A percentile compares a stretch with the other conserved stretches of the same genome.
Conservation (phyloP, 2,797 vertebrate genomes). For the Myioborus miniatus region DNA sequence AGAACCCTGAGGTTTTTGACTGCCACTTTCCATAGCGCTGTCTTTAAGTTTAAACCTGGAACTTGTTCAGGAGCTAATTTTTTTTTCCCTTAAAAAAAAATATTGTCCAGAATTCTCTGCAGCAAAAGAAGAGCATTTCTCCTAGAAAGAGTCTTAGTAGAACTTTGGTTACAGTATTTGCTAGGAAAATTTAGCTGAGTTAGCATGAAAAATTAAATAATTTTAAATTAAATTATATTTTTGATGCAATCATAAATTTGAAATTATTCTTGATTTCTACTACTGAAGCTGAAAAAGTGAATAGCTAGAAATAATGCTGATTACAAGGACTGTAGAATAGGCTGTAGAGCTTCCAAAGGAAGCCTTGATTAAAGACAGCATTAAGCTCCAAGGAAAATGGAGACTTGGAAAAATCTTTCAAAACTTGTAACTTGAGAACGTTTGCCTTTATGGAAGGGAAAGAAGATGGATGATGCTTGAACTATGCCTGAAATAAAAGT, state of each 20-base stretch:
- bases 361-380: conserved; percentile 21
- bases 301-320: neutral
- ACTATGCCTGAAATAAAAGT: conserved; percentile 11
- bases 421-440: conserved; percentile 42
- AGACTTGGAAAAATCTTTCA: conserved; percentile 30
- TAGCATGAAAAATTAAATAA: neutral
- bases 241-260: neutral
- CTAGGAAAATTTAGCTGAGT: neutral
- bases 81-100: neutral
- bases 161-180: neutral
- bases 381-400: conserved; percentile 43
- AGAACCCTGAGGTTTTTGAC: neutral
- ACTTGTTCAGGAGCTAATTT: neutral
- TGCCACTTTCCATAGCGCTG: neutral
- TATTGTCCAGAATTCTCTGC: neutral
- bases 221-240: neutral
- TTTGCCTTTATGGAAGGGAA: conserved; percentile 40
- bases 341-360: neutral
- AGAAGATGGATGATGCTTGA: conserved; percentile 53
- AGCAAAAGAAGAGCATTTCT: neutral
- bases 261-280: neutral
- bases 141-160: neutral
- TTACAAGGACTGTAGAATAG: neutral
- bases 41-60: neutral
- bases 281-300: neutral